phyloP scores from a whole-genome alignment of 2,113 vertebrate genomes.

The Zeus faber region DNA sequence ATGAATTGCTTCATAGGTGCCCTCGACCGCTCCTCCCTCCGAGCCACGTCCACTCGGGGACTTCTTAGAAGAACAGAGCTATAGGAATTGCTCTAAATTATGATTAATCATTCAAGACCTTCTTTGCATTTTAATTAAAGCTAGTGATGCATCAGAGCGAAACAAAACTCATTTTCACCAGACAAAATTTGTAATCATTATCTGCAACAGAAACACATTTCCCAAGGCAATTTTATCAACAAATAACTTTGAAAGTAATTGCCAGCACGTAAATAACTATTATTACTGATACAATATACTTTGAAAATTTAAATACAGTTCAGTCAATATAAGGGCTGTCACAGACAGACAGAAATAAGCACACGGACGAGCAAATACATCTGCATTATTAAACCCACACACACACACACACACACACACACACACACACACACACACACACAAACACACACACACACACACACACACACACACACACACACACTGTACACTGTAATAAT shows the following conservation, averaged over 20 bases:
- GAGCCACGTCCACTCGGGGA: conserved; percentile 7
- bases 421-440: too few species aligned
- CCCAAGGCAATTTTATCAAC: conserved; percentile 9
- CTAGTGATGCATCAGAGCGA: conserved; percentile 34
- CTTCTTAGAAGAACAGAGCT: conserved; percentile 9
- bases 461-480: too few species aligned
- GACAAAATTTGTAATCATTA: conserved; percentile 39
- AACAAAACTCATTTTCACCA: conserved; percentile 32
- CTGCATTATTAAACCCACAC: not conserved
- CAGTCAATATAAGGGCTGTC: too few species aligned
- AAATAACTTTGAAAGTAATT: conserved; percentile 22
- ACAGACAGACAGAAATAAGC: too few species aligned
- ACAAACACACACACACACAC: too few species aligned
- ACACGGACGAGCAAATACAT: too few species aligned
- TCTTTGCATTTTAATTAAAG: conserved; percentile 52
- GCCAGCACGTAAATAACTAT: conserved; percentile 4
- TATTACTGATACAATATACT: too few species aligned
- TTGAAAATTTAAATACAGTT: too few species aligned
- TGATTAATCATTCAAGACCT: conserved; percentile 39
- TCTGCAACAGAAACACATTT: conserved; percentile 26
- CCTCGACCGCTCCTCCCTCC: conserved; percentile 17
- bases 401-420: not conserved
- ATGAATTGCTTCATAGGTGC: not conserved
- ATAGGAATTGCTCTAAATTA: conserved; percentile 29
- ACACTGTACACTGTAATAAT: too few species aligned